A percentile compares a stretch with the other conserved stretches of the same genome.
Evolutionary conservation across 1,140 invertebrate genomes (phyloP).

Genomic region (Drosophila ironensis): DNA sequence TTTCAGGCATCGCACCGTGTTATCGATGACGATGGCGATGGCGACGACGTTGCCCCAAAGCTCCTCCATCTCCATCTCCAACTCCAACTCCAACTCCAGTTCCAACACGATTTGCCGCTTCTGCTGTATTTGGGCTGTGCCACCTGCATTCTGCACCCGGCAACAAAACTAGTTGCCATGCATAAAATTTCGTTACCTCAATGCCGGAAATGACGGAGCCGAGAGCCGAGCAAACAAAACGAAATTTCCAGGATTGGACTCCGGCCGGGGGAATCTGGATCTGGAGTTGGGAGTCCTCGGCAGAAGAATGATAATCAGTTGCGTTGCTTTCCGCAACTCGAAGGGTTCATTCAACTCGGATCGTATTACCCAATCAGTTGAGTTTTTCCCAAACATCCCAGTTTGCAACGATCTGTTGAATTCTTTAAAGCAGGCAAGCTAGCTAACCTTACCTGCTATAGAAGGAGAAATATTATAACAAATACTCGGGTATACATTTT

Average conservation of each 20-base stretch:
- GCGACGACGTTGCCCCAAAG: slow-evolving; percentile 50
- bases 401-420: not conserved
- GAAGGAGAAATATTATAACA: too few relatives aligned
- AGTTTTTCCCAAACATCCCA: not conserved
- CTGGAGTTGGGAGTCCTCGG: not conserved
- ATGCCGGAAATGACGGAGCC: slow-evolving; percentile 69
- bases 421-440: too few relatives aligned
- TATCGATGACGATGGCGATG: slow-evolving; percentile 70
- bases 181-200: slow-evolving; percentile 77
- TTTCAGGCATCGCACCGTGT: slow-evolving; percentile 36
- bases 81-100: too few relatives aligned
- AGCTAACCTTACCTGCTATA: too few relatives aligned
- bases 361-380: not conserved
- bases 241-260: slow-evolving; percentile 45
- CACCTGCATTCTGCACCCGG: slow-evolving; percentile 25
- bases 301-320: slow-evolving; percentile 43
- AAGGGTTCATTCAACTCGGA: slow-evolving; percentile 31
- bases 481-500: too few relatives aligned
- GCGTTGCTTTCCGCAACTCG: not conserved
- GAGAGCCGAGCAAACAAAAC: slow-evolving; percentile 43
- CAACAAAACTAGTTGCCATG: slow-evolving; percentile 54
- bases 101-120: too few relatives aligned
- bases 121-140: slow-evolving; percentile 11
- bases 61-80: slow-evolving; percentile 12
- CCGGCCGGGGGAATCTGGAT: not conserved